Percentiles rank a stretch among this genome's conserved stretches.
These are phyloP conservation scores for Delia radicum DNA, from an alignment of 1,140 invertebrate genomes.

Conservation along the genomic window DNA sequence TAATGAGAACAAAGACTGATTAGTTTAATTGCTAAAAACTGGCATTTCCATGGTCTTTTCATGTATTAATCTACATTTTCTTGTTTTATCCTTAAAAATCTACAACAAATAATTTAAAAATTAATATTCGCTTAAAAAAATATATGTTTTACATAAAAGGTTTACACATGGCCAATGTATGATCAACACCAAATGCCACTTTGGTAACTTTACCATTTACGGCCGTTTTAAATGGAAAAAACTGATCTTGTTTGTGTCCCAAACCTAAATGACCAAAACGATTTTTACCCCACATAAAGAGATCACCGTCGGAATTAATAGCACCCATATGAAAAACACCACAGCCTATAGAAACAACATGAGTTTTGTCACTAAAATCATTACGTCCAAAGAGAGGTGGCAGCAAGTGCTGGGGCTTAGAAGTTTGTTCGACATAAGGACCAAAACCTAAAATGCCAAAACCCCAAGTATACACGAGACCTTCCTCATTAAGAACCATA, in stretches of 20 bases:
- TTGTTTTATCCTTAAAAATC: background rate
- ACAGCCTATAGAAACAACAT: slow-evolving; percentile 68
- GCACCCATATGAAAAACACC: slow-evolving; percentile 81
- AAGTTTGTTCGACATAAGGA: slow-evolving; percentile 68
- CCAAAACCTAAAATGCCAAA: slow-evolving; percentile 89
- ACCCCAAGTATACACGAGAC: slow-evolving; percentile 89
- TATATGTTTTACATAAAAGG: slow-evolving; percentile 60
- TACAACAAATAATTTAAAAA: slow-evolving; percentile 9
- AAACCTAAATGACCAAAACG: slow-evolving; percentile 79
- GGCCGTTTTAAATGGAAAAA: slow-evolving; percentile 82
- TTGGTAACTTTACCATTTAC: slow-evolving; percentile 73
- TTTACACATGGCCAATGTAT: slow-evolving; percentile 76
- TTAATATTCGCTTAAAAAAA: too few species aligned
- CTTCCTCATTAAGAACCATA: slow-evolving; percentile 68
- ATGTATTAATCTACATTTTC: background rate
- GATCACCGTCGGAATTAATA: slow-evolving; percentile 74
- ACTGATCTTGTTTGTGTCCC: slow-evolving; percentile 76
- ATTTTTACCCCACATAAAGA: slow-evolving; percentile 91
- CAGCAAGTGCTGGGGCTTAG: slow-evolving; percentile 72
- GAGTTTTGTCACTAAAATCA: slow-evolving; percentile 71
- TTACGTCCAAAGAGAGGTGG: slow-evolving; percentile 81
- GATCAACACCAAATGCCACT: slow-evolving; percentile 81
- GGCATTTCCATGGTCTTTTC: background rate
- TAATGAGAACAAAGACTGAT: too few species aligned
- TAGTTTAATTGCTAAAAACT: too few species aligned